Evolutionary conservation across 2,113 vertebrate genomes (phyloP).

Genomic region (Blennius ocellaris): DNA sequence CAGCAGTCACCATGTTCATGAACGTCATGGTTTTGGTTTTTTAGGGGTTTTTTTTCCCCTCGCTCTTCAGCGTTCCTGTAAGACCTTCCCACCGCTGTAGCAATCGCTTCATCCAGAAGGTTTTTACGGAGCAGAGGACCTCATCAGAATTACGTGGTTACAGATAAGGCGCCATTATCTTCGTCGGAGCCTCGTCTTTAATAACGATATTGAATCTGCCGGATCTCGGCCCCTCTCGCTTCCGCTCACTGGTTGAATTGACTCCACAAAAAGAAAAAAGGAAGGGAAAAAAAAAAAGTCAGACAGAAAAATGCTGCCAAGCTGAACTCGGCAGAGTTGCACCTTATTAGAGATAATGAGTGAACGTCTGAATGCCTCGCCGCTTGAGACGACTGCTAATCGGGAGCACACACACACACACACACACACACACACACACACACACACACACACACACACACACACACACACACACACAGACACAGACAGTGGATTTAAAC

Average conservation of each 20-base stretch:
- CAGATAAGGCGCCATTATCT: slow-evolving; percentile 50
- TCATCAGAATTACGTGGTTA: slow-evolving; percentile 23
- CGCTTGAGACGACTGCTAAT: slow-evolving; percentile 51
- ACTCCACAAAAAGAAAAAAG: neutral
- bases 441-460: too few species aligned
- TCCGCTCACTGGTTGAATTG: slow-evolving; percentile 21
- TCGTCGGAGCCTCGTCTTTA: slow-evolving; percentile 26
- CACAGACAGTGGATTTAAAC: slow-evolving; percentile 6
- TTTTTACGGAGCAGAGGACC: slow-evolving; percentile 21
- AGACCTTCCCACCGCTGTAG: neutral
- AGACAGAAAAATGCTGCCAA: slow-evolving; percentile 22
- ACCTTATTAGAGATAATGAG: slow-evolving; percentile 58
- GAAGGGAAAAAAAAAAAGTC: neutral
- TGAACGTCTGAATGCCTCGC: slow-evolving; percentile 38
- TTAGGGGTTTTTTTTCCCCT: too few species aligned
- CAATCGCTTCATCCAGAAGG: neutral
- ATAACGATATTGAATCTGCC: slow-evolving; percentile 18
- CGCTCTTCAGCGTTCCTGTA: too few species aligned
- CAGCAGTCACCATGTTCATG: too few species aligned
- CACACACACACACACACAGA: neutral
- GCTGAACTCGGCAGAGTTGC: slow-evolving; percentile 43
- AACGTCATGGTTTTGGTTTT: too few species aligned
- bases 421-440: neutral
- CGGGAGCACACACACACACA: slow-evolving; percentile 4
- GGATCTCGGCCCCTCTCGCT: neutral